Evolutionary conservation across 2,797 vertebrate genomes (phyloP), one percentile per base, ranked within the genome.

Genomic region (Poeciliopsis presidionis): DNA sequence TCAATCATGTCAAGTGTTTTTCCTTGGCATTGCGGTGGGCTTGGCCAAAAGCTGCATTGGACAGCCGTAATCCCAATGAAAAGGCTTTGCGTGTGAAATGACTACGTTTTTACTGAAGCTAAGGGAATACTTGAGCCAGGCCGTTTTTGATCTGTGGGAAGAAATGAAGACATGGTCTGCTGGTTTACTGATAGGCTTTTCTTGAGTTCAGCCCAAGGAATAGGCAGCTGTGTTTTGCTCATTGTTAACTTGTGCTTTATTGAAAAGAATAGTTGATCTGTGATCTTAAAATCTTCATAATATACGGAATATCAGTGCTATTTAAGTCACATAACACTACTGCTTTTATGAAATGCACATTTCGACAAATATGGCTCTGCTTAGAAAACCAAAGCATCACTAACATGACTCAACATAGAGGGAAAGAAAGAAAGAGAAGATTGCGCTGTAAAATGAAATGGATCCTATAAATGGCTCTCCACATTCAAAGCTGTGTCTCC

Each of bases 1-100:
- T 86, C 90, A 94, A 95, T 95, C 92, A 94, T 65, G 86, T 91
- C 91, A 92, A 94, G 89, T 94, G 91, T 91, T 94, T 94, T 95
- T 94, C 90, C 92, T 88, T 87, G 92, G 92, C 89, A 91, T 71
- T 12, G 72, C 80, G 85, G 74, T 30, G 86, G 80, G 79, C 73
- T 79, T 81, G 78, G 89, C 86, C 83, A 74, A 84, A 83, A 77
- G 16, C 79, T 79, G 77, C 78, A 76, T 79, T 82, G 77, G 91
- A 90, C 92, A 81, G 51, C 45, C 77, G 57, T 87, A 80, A 87
- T 88, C 89, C 89, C 84, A 90, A 84, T 93, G 90, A 94, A 93
- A 91, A 88, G 70, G 78, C 79, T 79, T 77, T 86, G 84, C 84
- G 85, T 93, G 91, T 92, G 90, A 94, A 92, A 93, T 86, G 81